Conservation (phyloP, 2,113 vertebrate species). For the Herpailurus yagouaroundi region DNA sequence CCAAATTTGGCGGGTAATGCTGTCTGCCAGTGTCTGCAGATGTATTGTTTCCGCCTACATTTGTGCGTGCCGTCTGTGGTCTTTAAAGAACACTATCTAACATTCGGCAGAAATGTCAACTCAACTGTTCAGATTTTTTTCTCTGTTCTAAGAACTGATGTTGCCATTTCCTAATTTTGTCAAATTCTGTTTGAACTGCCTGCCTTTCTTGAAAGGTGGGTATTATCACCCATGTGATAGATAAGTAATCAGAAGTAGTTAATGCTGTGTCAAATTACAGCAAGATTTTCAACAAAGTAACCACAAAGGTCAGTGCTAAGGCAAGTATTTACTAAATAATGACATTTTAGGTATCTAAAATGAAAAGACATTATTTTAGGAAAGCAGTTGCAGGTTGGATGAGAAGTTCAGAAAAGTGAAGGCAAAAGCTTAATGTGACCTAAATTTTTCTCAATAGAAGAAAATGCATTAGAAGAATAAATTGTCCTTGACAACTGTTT, state of each 20-base stretch:
- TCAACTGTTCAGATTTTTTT: slow-evolving; percentile 47
- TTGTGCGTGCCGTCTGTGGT: slow-evolving; percentile 72
- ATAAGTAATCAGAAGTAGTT: slow-evolving; percentile 50
- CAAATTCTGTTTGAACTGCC: slow-evolving; percentile 22
- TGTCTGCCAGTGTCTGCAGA: slow-evolving; percentile 86
- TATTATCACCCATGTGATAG: background rate
- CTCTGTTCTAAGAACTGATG: slow-evolving; percentile 2
- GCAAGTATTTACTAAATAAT: background rate
- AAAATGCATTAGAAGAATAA: slow-evolving; percentile 35
- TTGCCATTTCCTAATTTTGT: slow-evolving; percentile 11
- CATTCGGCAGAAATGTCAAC: slow-evolving; percentile 69
- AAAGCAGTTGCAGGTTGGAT: background rate
- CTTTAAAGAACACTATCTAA: slow-evolving; percentile 74
- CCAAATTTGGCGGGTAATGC: slow-evolving; percentile 83
- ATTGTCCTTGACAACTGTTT: slow-evolving; percentile 2
- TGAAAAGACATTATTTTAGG: background rate
- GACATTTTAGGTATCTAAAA: background rate
- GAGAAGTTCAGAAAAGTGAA: background rate
- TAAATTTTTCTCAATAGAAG: background rate
- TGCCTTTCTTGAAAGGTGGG: slow-evolving; percentile 58
- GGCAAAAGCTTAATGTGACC: background rate
- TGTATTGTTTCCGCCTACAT: slow-evolving; percentile 84
- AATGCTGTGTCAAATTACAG: slow-evolving; percentile 4
- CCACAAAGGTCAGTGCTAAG: slow-evolving; percentile 18
- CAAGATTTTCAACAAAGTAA: slow-evolving; percentile 30